phyloP scores from a whole-genome alignment of 2,888 invertebrate species.

The Nephrotoma appendiculata region DNA sequence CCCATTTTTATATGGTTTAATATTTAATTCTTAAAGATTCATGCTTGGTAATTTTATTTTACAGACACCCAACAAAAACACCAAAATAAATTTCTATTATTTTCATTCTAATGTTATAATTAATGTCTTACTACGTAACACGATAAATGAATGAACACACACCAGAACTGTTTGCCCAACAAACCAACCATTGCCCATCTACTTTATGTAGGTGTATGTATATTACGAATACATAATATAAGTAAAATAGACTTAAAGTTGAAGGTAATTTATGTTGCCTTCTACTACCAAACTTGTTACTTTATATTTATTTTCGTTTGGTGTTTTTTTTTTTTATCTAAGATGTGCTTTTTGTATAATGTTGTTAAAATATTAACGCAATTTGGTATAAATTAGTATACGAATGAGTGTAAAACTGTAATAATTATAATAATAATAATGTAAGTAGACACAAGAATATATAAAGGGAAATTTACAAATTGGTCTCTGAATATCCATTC shows the following conservation, averaged over 20 bases:
- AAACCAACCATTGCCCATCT: background rate
- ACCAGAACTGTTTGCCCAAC: background rate
- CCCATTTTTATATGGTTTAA: background rate
- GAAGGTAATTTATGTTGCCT: background rate
- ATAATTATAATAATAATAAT: background rate
- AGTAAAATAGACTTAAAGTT: background rate
- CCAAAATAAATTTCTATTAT: background rate
- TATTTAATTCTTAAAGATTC: background rate
- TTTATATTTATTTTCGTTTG: background rate
- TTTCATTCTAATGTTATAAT: background rate
- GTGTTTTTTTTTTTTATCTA: background rate
- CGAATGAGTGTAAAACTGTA: background rate
- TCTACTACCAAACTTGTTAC: background rate
- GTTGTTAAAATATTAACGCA: background rate
- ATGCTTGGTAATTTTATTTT: background rate
- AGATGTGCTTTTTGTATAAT: background rate
- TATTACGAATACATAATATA: background rate
- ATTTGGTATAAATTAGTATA: background rate
- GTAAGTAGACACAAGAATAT: background rate
- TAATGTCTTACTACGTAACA: background rate
- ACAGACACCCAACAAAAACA: background rate
- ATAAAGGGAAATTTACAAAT: background rate
- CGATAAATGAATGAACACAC: background rate
- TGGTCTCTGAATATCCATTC: background rate
- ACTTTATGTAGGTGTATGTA: background rate